These are phyloP conservation scores for Oncorhynchus keta DNA, from an alignment of 2,113 vertebrate genomes.

Conservation along the genomic window DNA sequence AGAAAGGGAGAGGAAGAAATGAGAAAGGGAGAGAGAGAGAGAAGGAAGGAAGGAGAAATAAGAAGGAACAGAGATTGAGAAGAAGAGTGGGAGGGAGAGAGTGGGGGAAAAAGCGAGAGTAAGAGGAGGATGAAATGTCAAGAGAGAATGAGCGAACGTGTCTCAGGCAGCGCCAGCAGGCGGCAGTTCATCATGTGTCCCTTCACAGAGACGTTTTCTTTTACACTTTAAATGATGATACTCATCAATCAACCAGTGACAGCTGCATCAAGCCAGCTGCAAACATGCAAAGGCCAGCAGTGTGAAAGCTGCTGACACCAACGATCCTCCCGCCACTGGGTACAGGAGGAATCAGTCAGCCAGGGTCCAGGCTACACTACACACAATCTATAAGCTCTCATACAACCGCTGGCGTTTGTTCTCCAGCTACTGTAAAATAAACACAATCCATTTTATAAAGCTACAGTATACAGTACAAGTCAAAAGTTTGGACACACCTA, in stretches of 20 bases:
- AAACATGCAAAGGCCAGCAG: conserved; percentile 92
- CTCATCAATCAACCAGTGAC: conserved; percentile 92
- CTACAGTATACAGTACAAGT: not conserved
- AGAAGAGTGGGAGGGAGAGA: conserved; percentile 40
- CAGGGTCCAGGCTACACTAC: conserved; percentile 44
- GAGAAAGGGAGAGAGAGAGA: conserved; percentile 12
- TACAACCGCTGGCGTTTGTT: too few species aligned
- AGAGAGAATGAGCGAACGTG: conserved; percentile 63
- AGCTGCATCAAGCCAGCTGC: conserved; percentile 94
- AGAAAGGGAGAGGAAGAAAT: conserved; percentile 33
- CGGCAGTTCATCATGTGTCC: conserved; percentile 87
- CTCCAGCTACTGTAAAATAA: not conserved
- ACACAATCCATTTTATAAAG: not conserved
- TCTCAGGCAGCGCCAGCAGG: conserved; percentile 82
- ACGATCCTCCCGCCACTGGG: conserved; percentile 71
- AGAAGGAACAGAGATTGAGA: not conserved
- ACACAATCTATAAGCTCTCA: not conserved
- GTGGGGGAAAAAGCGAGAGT: conserved; percentile 16
- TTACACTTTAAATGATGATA: conserved; percentile 97
- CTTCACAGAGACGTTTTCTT: conserved; percentile 93
- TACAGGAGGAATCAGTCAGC: conserved; percentile 79
- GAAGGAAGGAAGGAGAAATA: too few species aligned
- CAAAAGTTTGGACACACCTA: too few species aligned
- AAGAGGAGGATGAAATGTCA: conserved; percentile 4
- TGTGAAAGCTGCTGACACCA: conserved; percentile 93